These are phyloP conservation scores for Andrena dorsata DNA, from an alignment of 2,888 invertebrate genomes.

Conservation along the genomic window DNA sequence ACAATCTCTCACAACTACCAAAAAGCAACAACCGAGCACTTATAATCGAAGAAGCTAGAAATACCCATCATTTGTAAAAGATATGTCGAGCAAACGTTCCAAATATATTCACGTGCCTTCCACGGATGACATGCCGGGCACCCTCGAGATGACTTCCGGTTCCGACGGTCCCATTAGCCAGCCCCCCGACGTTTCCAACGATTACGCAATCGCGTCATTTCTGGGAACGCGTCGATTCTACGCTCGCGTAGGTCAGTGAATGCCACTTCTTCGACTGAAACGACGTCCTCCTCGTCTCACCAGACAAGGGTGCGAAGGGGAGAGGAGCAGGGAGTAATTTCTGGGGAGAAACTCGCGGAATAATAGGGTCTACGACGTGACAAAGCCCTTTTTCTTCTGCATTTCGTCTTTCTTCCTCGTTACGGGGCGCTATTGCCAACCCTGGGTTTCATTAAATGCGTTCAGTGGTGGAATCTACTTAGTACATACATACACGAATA, in stretches of 20 bases:
- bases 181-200: conserved; percentile 63
- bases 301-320: conserved; percentile 5
- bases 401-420: conserved; percentile 26
- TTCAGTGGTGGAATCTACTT: conserved; percentile 24
- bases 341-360: conserved; percentile 54
- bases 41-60: too few species aligned
- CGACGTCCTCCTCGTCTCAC: conserved; percentile 6
- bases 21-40: too few species aligned
- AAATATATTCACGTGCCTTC: conserved; percentile 45
- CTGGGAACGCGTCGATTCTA: conserved; percentile 44
- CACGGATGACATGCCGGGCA: conserved; percentile 4
- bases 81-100: background rate
- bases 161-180: conserved; percentile 59
- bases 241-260: conserved; percentile 66
- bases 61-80: too few species aligned
- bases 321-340: conserved; percentile 53
- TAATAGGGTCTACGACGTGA: conserved; percentile 62
- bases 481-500: background rate
- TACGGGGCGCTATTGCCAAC: background rate
- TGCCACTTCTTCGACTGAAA: conserved; percentile 32
- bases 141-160: conserved; percentile 51
- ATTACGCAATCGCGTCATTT: conserved; percentile 64
- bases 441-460: conserved; percentile 25
- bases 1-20: too few species aligned
- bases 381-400: conserved; percentile 52